Base-by-base conservation (phyloP, 2,888 invertebrate genomes). In the Phyto melanocephala region DNA sequence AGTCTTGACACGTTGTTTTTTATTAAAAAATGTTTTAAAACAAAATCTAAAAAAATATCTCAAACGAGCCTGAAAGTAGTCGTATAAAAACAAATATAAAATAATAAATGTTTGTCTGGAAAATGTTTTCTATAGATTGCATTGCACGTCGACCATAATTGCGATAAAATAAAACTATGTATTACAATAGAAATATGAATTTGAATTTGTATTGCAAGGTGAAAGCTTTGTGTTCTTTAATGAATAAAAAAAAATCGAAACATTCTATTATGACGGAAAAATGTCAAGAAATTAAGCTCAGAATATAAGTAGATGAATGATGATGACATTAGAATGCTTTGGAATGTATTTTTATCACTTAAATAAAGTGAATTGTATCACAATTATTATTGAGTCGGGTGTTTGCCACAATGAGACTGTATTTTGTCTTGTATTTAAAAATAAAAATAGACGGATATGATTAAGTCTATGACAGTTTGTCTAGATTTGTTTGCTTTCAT, bases 341-440 rank as follows among this genome's bases (percentile, higher is more conserved):
- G 33, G 11, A 28, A 52, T 47, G 45, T 45, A 42, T 60, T 5
- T 67, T 72, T n/a, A 56, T 47, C 28, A 63, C 42, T 79, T 72
- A 72, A 28, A 28, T 5, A 3, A 79, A 79, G 65, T 72, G 72
- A 72, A 52, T 79, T 79, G 78, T 67, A 79, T 79, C 65, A 72
- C 78, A 62, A 68, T 77, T 70, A 62, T 35, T 15, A 11, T 54
- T 50, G 42, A 52, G 42, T 6, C 22, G 62, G 65, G 56, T 45
- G 65, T 67, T 60, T 42, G 22, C 24, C 20, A 35, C 40, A 58
- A 50, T 71, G 13, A 6, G 60, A 7, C n/a, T 60, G 52, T 62
- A 22, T 47, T 15, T 13, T n/a, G 24, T 42, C 20, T 42, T 28
- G 62, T 42, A 13, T 11, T 47, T 15, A 11, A 37, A 58, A 79